phyloP scores from a whole-genome alignment of 2,797 vertebrate genomes.

The Gephyroberyx darwinii region DNA sequence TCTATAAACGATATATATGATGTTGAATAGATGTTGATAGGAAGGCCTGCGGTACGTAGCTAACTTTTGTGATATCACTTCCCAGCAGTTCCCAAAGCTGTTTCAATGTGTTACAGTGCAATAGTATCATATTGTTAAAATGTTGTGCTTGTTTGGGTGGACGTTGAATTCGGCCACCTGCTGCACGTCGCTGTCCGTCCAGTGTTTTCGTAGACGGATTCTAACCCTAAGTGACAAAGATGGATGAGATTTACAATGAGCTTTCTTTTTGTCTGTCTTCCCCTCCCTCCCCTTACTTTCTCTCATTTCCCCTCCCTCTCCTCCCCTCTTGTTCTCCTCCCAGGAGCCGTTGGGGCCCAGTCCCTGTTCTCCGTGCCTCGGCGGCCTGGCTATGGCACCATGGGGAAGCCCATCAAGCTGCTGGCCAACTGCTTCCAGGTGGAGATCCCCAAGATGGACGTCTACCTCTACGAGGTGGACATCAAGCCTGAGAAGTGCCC shows the following conservation, averaged over 20 bases:
- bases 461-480: constrained; percentile 98
- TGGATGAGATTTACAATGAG: not conserved
- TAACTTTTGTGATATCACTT: too few relatives aligned
- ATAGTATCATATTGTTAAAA: too few relatives aligned
- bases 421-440: constrained; percentile 99
- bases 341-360: constrained; percentile 95
- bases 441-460: constrained; percentile 99
- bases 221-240: not conserved
- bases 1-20: not conserved
- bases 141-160: too few relatives aligned
- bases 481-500: constrained; percentile 99
- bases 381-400: constrained; percentile 97
- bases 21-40: too few relatives aligned
- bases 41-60: too few relatives aligned
- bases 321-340: too few relatives aligned
- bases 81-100: too few relatives aligned
- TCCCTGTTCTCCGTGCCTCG: constrained; percentile 93
- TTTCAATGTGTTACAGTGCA: too few relatives aligned
- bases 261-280: not conserved
- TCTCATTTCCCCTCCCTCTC: not conserved
- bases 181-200: too few relatives aligned
- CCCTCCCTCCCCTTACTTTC: not conserved
- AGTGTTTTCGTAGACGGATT: not conserved
- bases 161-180: too few relatives aligned
- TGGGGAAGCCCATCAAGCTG: constrained; percentile 97